Conservation (phyloP, 64 coral and sea anemone genomes). For the Montipora efflorescens region DNA sequence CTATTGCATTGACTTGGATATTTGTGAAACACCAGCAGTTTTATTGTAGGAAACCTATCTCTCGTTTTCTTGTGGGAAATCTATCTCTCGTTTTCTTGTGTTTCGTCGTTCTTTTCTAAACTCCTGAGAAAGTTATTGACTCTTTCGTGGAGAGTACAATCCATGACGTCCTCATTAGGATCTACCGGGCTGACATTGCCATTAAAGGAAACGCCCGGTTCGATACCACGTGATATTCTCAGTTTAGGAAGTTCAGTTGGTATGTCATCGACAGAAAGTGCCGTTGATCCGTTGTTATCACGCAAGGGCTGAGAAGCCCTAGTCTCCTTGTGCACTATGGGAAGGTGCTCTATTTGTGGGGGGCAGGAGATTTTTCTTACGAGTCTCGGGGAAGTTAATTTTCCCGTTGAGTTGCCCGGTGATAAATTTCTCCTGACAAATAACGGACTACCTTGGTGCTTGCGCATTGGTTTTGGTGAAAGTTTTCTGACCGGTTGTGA, state of each 20-base stretch:
- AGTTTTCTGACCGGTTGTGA: background rate
- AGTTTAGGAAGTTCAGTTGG: conserved; percentile 32
- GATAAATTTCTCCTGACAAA: conserved; percentile 20
- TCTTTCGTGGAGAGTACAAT: conserved; percentile 36
- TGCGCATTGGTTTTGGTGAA: background rate
- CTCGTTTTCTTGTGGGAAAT: background rate
- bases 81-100: background rate
- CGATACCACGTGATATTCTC: background rate
- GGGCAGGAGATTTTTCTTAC: conserved; percentile 13
- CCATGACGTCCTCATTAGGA: conserved; percentile 6
- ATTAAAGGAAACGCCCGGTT: background rate
- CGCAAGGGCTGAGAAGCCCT: conserved; percentile 9
- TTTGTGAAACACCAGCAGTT: background rate
- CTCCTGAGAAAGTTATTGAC: conserved; percentile 36
- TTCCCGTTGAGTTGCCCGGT: background rate
- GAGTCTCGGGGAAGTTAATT: background rate
- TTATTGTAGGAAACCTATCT: background rate
- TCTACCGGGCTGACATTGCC: background rate
- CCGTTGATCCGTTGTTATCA: background rate
- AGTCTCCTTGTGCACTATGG: background rate
- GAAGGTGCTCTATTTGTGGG: background rate
- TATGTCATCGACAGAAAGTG: background rate
- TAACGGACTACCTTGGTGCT: background rate
- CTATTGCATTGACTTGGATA: background rate
- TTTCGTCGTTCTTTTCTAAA: conserved; percentile 1